Conservation (phyloP, 37 sponge, comb jelly and placozoan species). For the Cliona cf. orientalis region DNA sequence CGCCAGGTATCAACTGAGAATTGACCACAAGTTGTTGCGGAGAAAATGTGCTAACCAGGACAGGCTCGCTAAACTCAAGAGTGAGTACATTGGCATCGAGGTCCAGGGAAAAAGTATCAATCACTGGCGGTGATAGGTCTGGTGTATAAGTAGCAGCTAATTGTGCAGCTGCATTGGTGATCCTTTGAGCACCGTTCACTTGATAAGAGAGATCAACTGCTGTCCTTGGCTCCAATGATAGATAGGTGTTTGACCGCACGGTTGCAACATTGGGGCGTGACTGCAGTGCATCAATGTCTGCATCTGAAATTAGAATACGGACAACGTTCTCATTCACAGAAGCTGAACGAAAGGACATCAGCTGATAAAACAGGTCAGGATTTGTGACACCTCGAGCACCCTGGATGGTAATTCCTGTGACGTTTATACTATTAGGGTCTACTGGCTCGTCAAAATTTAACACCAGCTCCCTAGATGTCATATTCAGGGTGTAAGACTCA, state of each 20-base stretch:
- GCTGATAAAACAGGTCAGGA: conserved; percentile 30
- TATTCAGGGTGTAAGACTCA: conserved; percentile 52
- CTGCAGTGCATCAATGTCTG: conserved; percentile 70
- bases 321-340: conserved; percentile 34
- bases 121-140: conserved; percentile 69
- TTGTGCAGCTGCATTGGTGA: conserved; percentile 18
- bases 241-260: conserved; percentile 37
- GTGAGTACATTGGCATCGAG: conserved; percentile 65
- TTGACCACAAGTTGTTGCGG: conserved; percentile 37
- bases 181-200: conserved; percentile 47
- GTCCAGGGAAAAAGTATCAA: conserved; percentile 56
- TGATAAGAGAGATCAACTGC: conserved; percentile 64
- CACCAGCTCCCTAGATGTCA: conserved; percentile 55
- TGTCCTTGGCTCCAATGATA: conserved; percentile 43
- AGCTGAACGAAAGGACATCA: conserved; percentile 13
- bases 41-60: conserved; percentile 47
- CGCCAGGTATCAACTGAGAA: background rate
- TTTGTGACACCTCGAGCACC: conserved; percentile 24
- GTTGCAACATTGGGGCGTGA: conserved; percentile 71
- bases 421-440: conserved; percentile 45
- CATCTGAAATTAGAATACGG: conserved; percentile 34
- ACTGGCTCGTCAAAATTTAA: conserved; percentile 90
- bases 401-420: conserved; percentile 71
- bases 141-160: conserved; percentile 19
- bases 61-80: conserved; percentile 79